These are phyloP conservation scores for Anastatus disparis DNA, from an alignment of 1,140 invertebrate species.

Conservation along the genomic window DNA sequence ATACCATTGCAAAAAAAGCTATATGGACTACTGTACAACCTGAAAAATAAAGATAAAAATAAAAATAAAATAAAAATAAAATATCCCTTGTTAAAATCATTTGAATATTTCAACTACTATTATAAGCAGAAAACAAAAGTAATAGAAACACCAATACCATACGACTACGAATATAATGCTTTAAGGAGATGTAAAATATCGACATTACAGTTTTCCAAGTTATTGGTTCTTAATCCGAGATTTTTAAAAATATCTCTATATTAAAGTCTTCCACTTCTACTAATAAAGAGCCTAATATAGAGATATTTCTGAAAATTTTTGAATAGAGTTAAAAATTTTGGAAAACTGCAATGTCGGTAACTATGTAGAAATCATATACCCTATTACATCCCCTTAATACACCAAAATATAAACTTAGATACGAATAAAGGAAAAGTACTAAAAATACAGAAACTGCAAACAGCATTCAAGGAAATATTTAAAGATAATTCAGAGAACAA, in stretches of 20 bases:
- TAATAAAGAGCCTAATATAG: too few relatives aligned
- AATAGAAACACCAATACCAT: background rate
- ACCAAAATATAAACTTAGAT: too few relatives aligned
- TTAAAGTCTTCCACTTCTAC: too few relatives aligned
- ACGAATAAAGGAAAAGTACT: background rate
- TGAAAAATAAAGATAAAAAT: too few relatives aligned
- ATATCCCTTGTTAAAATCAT: background rate
- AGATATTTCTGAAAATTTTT: too few relatives aligned
- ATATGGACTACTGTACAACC: background rate
- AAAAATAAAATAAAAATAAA: background rate
- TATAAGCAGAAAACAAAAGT: background rate
- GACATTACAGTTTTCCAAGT: too few relatives aligned
- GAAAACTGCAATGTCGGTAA: too few relatives aligned
- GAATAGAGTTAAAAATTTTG: too few relatives aligned
- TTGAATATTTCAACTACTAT: background rate
- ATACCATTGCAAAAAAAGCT: background rate
- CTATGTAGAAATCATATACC: too few relatives aligned
- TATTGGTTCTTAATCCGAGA: too few relatives aligned
- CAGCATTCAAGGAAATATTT: background rate
- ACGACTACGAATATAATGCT: background rate
- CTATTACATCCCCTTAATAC: background rate
- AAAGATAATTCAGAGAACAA: background rate
- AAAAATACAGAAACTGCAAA: background rate
- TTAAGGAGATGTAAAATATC: too few relatives aligned
- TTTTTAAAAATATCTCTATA: too few relatives aligned